Evolutionary conservation across 2,888 invertebrate genomes (phyloP), one percentile per base, ranked within the genome.

Genomic region (Xanthia icteritia): DNA sequence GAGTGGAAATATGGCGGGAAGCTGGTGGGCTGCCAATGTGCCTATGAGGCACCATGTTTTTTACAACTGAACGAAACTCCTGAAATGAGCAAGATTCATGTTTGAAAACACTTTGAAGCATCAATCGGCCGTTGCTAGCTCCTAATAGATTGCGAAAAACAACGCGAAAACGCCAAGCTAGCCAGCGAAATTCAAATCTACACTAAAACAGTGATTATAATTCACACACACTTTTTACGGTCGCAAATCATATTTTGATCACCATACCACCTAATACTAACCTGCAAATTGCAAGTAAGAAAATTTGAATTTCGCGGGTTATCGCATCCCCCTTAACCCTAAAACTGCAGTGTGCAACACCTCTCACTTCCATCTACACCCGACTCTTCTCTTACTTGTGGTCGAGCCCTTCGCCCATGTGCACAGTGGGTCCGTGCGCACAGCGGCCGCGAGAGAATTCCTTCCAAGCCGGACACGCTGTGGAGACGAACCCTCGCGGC

Each of bases 381-480:
- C 45, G 11, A 17, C 27, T 20, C 56, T 6, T 6, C 9, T 4
- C 95, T 95, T 94, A 97, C 97, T 93, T 93, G 60, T 87, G 89
- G 82, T 97, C 94, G 1, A 95, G 95, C 36, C 95, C 96, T 63
- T 92, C 93, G 9, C 97, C 97, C 97, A 97, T 97, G 76, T 96
- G 94, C 5, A 90, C 88, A 0, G 92, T 93, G 2, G 81, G 84
- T 1, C 89, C 89, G 0, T 89, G 84, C 1, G 93, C 93, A 81
- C 97, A 97, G 20, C 89, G 89, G 0, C 97, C 97, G 1, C 89
- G 90, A 27, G 86, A 86, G 89, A 95, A 97, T 0, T 95, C 93
- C 8, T 91, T 86, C 97, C 97, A 97, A 0, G 94, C 94, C 9
- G 91, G 85, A 83, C 97, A 97, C 5, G 93, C 86, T 0, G 96